Evolutionary conservation across 2,888 invertebrate species (phyloP).

Genomic region (Eumacrocentrus americanus): DNA sequence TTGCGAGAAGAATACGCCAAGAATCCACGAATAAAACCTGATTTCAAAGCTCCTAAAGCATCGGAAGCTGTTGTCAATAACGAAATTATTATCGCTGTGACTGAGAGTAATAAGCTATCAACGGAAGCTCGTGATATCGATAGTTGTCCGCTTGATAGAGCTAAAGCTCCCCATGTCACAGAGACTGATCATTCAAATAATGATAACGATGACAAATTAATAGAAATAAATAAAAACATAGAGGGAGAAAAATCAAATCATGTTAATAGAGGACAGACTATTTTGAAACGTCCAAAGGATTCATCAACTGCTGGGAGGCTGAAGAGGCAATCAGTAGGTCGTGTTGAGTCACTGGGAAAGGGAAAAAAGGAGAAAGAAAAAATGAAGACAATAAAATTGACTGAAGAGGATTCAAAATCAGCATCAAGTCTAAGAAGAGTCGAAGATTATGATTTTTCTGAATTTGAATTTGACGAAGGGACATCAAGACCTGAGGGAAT

Average conservation of each 20-base stretch:
- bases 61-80: constrained; percentile 31
- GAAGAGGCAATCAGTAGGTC: not conserved
- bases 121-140: constrained; percentile 23
- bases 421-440: constrained; percentile 27
- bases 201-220: not conserved
- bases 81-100: constrained; percentile 4
- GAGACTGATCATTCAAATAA: not conserved
- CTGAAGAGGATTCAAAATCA: constrained; percentile 45
- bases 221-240: too few species aligned
- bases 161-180: not conserved
- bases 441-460: constrained; percentile 51
- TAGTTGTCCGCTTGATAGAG: constrained; percentile 26
- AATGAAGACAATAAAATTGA: constrained; percentile 44
- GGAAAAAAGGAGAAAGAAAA: constrained; percentile 36
- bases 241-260: too few species aligned
- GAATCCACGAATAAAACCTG: constrained; percentile 52
- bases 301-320: constrained; percentile 12
- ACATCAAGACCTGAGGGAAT: constrained; percentile 39
- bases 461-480: constrained; percentile 49
- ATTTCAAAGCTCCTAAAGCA: constrained; percentile 34
- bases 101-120: constrained; percentile 5
- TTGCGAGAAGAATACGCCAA: constrained; percentile 62
- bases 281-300: too few species aligned
- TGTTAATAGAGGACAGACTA: too few species aligned
- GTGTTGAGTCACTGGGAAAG: constrained; percentile 27